phyloP scores from a whole-genome alignment of 2,797 vertebrate genomes.

The Sebastes goodei region DNA sequence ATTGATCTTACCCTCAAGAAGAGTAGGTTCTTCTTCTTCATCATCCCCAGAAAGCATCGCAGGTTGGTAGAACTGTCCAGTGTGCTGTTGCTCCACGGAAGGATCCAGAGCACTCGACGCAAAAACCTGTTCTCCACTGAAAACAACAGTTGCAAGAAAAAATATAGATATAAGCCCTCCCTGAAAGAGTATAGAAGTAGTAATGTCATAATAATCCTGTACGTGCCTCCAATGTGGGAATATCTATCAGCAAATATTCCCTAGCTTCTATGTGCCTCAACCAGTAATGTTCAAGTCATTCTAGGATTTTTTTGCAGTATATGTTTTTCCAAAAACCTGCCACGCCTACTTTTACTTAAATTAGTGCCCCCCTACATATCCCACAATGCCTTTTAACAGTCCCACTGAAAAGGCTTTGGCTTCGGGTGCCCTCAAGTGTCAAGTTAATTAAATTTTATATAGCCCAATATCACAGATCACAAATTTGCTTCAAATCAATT shows the following conservation, averaged over 20 bases:
- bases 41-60: conserved; percentile 39
- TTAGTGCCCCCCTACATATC: too few relatives aligned
- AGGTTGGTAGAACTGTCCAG: conserved; percentile 68
- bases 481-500: too few relatives aligned
- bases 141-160: neutral
- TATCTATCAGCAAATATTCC: neutral
- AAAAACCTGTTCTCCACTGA: conserved; percentile 24
- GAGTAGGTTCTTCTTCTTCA: conserved; percentile 72
- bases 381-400: too few relatives aligned
- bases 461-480: too few relatives aligned
- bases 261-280: neutral
- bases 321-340: too few relatives aligned
- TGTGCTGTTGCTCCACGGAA: conserved; percentile 41
- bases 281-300: neutral
- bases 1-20: conserved; percentile 69
- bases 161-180: neutral
- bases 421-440: too few relatives aligned
- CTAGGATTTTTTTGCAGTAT: neutral
- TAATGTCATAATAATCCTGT: neutral
- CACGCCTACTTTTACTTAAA: too few relatives aligned
- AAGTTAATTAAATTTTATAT: too few relatives aligned
- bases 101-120: conserved; percentile 32
- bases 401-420: too few relatives aligned
- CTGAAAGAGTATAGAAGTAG: neutral
- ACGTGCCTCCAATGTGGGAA: too few relatives aligned